phyloP scores from a whole-genome alignment of 2,797 vertebrate species.

The Tarsius wallacei region DNA sequence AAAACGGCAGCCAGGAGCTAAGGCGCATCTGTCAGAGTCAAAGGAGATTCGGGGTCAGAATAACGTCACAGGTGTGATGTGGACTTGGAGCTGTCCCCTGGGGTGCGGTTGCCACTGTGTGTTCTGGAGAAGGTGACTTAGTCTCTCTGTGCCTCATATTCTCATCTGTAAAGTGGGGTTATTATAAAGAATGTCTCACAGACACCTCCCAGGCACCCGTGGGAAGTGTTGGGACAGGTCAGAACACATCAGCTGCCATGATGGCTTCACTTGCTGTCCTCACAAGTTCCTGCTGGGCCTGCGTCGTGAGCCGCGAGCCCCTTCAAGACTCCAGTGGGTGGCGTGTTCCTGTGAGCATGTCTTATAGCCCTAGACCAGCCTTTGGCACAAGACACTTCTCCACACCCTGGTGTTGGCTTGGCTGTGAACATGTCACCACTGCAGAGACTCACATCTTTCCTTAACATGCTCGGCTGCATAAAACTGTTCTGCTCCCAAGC shows the following conservation, averaged over 20 bases:
- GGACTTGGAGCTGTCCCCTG: neutral
- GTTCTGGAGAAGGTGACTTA: neutral
- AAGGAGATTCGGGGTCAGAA: fast-evolving
- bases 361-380: neutral
- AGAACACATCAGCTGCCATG: fast-evolving
- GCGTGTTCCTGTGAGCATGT: fast-evolving
- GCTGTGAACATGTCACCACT: neutral
- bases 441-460: neutral
- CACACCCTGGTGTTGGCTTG: fast-evolving
- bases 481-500: neutral
- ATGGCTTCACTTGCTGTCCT: neutral
- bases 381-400: no score
- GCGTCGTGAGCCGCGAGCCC: fast-evolving
- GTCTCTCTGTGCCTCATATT: neutral
- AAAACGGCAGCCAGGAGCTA: neutral
- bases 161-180: neutral
- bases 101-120: neutral
- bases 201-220: neutral
- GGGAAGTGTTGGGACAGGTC: neutral
- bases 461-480: fast-evolving
- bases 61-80: fast-evolving
- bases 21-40: neutral
- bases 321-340: fast-evolving
- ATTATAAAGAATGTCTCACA: fast-evolving
- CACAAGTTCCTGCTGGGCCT: no score